These are phyloP conservation scores for Cabera pusaria DNA, from an alignment of 2,888 invertebrate species.

Conservation along the genomic window DNA sequence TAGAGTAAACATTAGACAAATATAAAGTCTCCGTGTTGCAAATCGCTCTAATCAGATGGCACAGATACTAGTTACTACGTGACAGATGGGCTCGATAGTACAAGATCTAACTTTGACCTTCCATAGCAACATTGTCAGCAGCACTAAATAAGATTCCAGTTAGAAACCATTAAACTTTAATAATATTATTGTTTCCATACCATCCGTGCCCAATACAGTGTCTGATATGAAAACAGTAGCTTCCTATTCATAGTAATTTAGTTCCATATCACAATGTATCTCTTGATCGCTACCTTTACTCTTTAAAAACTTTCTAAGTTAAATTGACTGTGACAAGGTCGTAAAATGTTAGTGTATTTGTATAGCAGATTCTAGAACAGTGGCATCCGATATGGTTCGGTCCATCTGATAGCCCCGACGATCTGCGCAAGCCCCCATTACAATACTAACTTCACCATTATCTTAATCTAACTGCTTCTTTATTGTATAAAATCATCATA, in stretches of 20 bases:
- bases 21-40: no score
- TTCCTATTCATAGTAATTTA: constrained; percentile 44
- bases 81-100: no score
- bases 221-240: constrained; percentile 37
- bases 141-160: constrained; percentile 9
- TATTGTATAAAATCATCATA: constrained; percentile 66
- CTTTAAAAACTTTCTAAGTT: no score
- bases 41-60: no score
- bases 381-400: constrained; percentile 63
- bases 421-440: constrained; percentile 48
- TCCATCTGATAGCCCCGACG: constrained; percentile 62
- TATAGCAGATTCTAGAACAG: constrained; percentile 35
- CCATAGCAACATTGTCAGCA: constrained; percentile 9
- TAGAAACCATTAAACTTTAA: constrained; percentile 32
- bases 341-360: constrained; percentile 2
- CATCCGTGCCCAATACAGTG: constrained; percentile 43
- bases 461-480: constrained; percentile 59
- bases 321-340: constrained; percentile 8
- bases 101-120: constrained; percentile 5
- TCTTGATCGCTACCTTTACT: no score
- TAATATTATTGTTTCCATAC: constrained; percentile 57
- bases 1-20: no score
- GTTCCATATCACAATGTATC: constrained; percentile 2
- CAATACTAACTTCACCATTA: constrained; percentile 47
- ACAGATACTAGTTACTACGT: no score